A percentile compares a stretch with the other conserved stretches of the same genome.
Conservation (phyloP, 2,113 vertebrate species). For the Xenus cinereus region DNA sequence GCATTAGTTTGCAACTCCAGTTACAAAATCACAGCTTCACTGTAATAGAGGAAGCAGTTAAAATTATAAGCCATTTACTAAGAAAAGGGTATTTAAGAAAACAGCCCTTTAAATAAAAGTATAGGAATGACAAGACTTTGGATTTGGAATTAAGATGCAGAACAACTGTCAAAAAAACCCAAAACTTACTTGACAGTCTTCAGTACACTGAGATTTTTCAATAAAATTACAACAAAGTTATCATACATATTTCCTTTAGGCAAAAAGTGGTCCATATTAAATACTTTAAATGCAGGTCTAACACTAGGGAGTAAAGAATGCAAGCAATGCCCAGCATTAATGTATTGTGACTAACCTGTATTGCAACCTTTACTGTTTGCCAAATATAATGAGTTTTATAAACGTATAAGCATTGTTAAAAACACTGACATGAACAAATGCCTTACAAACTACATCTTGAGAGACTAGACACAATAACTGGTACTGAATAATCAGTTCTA, state of each 20-base stretch:
- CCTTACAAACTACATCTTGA: neutral
- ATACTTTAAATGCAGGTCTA: neutral
- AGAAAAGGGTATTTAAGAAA: neutral
- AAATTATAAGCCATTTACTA: neutral
- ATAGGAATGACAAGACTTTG: neutral
- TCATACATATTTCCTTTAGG: neutral
- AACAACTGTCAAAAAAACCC: neutral
- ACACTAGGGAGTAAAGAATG: neutral
- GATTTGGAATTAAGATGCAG: neutral
- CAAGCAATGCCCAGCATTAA: neutral
- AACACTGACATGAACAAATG: neutral
- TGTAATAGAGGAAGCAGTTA: neutral
- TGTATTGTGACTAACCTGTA: neutral
- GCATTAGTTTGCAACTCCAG: neutral
- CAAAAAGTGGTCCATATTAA: neutral
- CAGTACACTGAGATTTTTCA: neutral
- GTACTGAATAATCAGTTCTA: neutral
- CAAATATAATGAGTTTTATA: neutral
- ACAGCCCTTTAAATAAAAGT: neutral
- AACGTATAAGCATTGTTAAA: neutral
- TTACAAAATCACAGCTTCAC: neutral
- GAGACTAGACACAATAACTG: neutral
- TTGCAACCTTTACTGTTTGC: neutral
- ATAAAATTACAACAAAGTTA: neutral
- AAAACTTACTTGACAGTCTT: neutral